phyloP scores from a whole-genome alignment of 2,888 invertebrate genomes.

The Lasioglossum figueresi region DNA sequence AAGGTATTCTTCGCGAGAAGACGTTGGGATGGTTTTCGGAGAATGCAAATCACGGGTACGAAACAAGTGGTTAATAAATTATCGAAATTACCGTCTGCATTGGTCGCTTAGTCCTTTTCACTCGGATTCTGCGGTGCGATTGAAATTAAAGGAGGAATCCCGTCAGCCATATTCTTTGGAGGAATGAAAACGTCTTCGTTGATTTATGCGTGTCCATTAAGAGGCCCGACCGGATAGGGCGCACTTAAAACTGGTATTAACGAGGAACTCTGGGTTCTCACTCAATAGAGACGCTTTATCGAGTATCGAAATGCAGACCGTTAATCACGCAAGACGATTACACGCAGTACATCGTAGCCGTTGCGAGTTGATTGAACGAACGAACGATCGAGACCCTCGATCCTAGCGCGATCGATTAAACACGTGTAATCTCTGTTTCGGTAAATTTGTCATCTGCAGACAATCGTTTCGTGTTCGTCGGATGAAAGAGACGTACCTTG shows the following conservation, averaged over 20 bases:
- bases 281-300: conserved; percentile 21
- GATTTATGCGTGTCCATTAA: conserved; percentile 45
- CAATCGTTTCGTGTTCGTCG: background rate
- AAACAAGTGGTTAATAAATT: conserved; percentile 73
- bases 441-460: background rate
- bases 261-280: conserved; percentile 8
- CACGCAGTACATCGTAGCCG: background rate
- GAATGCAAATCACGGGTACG: conserved; percentile 24
- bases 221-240: conserved; percentile 1
- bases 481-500: background rate
- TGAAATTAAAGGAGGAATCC: conserved; percentile 48
- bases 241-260: conserved; percentile 31
- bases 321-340: conserved; percentile 33
- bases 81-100: conserved; percentile 61
- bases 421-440: background rate
- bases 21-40: background rate
- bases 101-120: conserved; percentile 47
- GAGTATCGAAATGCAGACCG: conserved; percentile 2
- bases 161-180: conserved; percentile 30
- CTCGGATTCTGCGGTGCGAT: conserved; percentile 30
- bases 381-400: background rate
- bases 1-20: background rate
- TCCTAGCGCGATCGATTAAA: background rate
- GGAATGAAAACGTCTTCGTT: conserved; percentile 35
- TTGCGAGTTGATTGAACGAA: background rate